A percentile compares a stretch with the other conserved stretches of the same genome.
Evolutionary conservation across 2,797 vertebrate species (phyloP).

Genomic region (Vultur gryphus): DNA sequence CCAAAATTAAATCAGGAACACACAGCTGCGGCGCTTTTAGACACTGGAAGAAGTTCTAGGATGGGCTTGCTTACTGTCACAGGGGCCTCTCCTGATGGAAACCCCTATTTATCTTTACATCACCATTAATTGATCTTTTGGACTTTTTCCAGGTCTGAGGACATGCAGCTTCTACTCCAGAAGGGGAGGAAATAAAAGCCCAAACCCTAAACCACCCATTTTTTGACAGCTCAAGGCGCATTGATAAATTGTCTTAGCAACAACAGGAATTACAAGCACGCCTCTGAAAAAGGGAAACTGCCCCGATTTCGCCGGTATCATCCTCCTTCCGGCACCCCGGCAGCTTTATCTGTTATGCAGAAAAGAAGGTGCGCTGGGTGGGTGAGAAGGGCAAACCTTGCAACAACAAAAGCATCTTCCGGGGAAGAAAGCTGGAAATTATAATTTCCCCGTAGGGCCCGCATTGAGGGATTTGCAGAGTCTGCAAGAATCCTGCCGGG

Average conservation of each 20-base stretch:
- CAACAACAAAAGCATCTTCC: neutral
- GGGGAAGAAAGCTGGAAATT: neutral
- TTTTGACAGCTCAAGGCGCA: neutral
- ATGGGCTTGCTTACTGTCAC: accelerated
- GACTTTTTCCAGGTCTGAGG: neutral
- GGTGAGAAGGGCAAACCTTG: neutral
- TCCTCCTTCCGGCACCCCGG: neutral
- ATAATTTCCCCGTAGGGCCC: neutral
- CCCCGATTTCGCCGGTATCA: neutral
- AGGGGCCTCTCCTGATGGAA: neutral
- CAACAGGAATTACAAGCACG: neutral
- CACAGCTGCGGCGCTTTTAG: neutral
- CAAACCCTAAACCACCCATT: neutral
- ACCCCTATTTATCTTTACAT: no score
- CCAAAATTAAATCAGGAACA: no score
- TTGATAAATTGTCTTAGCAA: neutral
- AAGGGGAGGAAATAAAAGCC: accelerated
- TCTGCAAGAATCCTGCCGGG: neutral
- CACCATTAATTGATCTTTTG: neutral
- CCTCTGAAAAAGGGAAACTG: neutral
- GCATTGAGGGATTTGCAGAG: neutral
- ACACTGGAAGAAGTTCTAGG: neutral
- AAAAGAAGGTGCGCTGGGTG: neutral
- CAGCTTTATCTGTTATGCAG: neutral
- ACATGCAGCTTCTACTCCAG: neutral